Percentiles rank a stretch among this genome's conserved stretches.
These are phyloP conservation scores for Dendroctonus valens DNA, from an alignment of 1,140 invertebrate genomes.

Conservation along the genomic window DNA sequence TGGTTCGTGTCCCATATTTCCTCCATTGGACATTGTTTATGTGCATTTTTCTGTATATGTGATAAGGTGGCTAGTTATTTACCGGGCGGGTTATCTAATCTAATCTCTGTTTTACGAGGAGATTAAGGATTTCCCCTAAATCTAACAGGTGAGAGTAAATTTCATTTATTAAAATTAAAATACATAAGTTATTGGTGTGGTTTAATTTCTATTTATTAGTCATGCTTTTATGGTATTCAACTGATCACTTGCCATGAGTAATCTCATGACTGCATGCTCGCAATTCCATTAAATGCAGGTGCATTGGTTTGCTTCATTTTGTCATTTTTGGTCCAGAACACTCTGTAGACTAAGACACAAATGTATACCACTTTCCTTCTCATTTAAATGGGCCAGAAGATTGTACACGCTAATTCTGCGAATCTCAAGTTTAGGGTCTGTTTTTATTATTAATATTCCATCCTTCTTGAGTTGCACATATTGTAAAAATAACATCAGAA, in stretches of 20 bases:
- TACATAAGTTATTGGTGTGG: background rate
- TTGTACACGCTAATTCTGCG: too few relatives aligned
- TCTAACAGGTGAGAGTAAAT: constrained; percentile 12
- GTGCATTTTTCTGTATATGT: background rate
- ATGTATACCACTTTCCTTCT: too few relatives aligned
- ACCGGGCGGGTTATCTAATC: constrained; percentile 18
- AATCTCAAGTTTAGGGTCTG: too few relatives aligned
- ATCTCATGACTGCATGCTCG: background rate
- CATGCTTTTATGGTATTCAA: constrained; percentile 2
- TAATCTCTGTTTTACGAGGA: constrained; percentile 7
- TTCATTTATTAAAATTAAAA: background rate
- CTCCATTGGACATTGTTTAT: background rate
- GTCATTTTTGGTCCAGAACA: too few relatives aligned
- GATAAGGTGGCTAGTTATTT: constrained; percentile 10
- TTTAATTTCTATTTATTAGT: constrained; percentile 13
- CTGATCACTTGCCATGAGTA: constrained; percentile 1
- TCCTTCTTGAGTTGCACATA: too few relatives aligned
- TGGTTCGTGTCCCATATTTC: constrained; percentile 23
- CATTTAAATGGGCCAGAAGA: too few relatives aligned
- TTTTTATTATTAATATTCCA: too few relatives aligned
- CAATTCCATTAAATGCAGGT: too few relatives aligned
- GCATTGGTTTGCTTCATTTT: too few relatives aligned
- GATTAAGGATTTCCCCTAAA: constrained; percentile 16
- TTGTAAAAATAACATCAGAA: too few relatives aligned
- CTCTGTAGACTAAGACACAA: too few relatives aligned